A percentile compares a stretch with the other conserved stretches of the same genome.
Evolutionary conservation across 2,888 invertebrate genomes (phyloP).

Genomic region (Leucozona laternaria): DNA sequence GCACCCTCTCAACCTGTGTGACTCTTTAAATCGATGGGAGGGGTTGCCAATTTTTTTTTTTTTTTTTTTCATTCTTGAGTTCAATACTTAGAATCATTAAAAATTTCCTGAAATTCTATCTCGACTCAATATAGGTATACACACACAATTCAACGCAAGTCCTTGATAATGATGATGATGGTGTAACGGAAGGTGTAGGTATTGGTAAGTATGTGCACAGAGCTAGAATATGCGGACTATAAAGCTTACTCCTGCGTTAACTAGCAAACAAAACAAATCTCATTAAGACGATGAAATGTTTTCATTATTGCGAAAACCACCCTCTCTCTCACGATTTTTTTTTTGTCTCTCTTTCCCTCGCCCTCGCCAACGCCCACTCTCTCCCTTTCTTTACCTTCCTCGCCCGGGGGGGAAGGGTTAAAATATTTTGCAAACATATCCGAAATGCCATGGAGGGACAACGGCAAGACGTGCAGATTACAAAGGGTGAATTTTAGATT

Average conservation of each 20-base stretch:
- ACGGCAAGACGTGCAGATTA: conserved; percentile 1
- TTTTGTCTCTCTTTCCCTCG: too few relatives aligned
- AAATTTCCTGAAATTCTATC: conserved; percentile 54
- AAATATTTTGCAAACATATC: conserved; percentile 65
- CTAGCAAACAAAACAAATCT: conserved; percentile 61
- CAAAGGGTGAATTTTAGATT: conserved; percentile 40
- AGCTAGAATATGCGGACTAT: neutral
- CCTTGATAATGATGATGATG: too few relatives aligned
- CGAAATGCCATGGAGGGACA: conserved; percentile 20
- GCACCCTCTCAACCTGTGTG: conserved; percentile 41
- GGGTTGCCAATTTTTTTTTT: neutral
- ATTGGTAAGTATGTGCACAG: neutral
- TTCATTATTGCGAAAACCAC: conserved; percentile 35
- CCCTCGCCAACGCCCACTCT: too few relatives aligned
- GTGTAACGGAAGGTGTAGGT: too few relatives aligned
- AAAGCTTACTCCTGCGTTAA: conserved; percentile 47
- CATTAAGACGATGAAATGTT: conserved; percentile 65
- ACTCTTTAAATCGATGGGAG: conserved; percentile 14
- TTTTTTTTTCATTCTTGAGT: neutral
- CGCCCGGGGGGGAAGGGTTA: conserved; percentile 8
- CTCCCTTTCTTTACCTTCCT: neutral
- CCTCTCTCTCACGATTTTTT: neutral
- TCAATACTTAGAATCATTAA: conserved; percentile 60
- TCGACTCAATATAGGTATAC: too few relatives aligned
- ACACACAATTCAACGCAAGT: neutral